Base-by-base conservation (phyloP, 2,888 invertebrate genomes). In the Chloroclysta siterata region DNA sequence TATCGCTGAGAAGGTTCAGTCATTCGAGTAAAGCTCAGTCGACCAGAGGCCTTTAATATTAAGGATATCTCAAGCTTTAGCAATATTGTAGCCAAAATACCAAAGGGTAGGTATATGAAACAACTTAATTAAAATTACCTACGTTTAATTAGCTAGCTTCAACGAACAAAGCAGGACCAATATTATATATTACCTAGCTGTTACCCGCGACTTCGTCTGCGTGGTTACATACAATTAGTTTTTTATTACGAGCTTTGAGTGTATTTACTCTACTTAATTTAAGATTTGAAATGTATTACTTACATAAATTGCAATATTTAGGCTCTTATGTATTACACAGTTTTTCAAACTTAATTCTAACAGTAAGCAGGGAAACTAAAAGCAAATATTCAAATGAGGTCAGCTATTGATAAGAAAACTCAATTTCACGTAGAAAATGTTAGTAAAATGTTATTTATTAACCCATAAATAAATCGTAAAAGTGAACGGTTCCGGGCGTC, bases 401-500 rank as follows among this genome's bases (percentile, higher is more conserved):
- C 55, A 68, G 63, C 56, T 66, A 68, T 68, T 55, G 60, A 56
- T 51, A 56, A 64, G 36, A 29, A 59, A 60, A 61, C 60, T 62
- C 53, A 55, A 60, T 64, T 64, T 64, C 44, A 29, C 44, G 44
- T 46, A 65, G 44, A 60, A 63, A 68, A 60, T 65, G 60, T 62
- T 53, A 64, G 68, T 70, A 60, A 63, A 68, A 60, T 65, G 60
- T 62, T 53, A 64, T 70, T 70, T 68, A 69, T 57, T 63, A 59
- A 58, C 58, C 56, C 39, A 64, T 70, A 70, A 68, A 70, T 68
- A 68, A 68, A 64, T 65, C 70, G 66, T 71, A 69, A 67, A 66
- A 57, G 51, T 47, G 50, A 61, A 68, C 57, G 68, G 60, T 56
- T 68, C 57, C 63, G 51, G 60, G 58, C 55, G 60, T 64, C 66